Base-by-base conservation (phyloP, 2,888 invertebrate genomes). In the Ariolimax columbianus region DNA sequence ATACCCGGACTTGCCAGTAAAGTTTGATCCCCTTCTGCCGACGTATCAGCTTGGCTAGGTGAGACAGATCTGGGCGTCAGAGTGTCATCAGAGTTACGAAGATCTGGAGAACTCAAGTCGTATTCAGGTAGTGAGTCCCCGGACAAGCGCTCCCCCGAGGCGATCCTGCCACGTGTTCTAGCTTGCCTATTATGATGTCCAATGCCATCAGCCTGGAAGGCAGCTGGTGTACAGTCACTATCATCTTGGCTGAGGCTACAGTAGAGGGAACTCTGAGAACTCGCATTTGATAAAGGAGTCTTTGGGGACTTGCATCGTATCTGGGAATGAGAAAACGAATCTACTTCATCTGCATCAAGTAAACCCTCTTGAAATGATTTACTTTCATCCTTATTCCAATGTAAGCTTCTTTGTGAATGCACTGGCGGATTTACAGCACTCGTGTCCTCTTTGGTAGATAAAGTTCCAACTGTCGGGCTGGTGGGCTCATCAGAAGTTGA, bases 41-140 rank as follows among this genome's bases (percentile, higher is more conserved):
- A 75, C 23, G 72, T 55, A 33, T 86, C 83, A 1, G 70, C n/a
- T 33, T 82, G 72, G 47, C 75, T 7, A 6, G 86, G 88, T 36
- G 88, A 88, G 36, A 78, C 19, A 75, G 88, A 87, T 59, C 85
- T 73, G 0, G 87, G 85, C 1, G 87, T 87, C n/a, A 87, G 47
- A 7, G 87, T 87, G 26, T 82, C 87, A 30, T 85, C 87, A 0
- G 85, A 86, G 70, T 82, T 84, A 19, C 78, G 70, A 36, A 63
- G 47, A 2, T 86, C 86, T 4, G 77, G 47, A 3, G 82, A 77
- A 36, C 66, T 63, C 9, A 75, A 9, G 83, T 83, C 83, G 38
- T 77, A 77, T 30, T 83, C 83, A 7, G 83, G 77, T 9, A 63
- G 77, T 2, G 83, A 83, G 66, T 83, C 77, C 0, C 77, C 83